Percentiles rank a stretch among this genome's conserved stretches.
phyloP scores from a whole-genome alignment of 2,113 vertebrate genomes.

The Camelus dromedarius region DNA sequence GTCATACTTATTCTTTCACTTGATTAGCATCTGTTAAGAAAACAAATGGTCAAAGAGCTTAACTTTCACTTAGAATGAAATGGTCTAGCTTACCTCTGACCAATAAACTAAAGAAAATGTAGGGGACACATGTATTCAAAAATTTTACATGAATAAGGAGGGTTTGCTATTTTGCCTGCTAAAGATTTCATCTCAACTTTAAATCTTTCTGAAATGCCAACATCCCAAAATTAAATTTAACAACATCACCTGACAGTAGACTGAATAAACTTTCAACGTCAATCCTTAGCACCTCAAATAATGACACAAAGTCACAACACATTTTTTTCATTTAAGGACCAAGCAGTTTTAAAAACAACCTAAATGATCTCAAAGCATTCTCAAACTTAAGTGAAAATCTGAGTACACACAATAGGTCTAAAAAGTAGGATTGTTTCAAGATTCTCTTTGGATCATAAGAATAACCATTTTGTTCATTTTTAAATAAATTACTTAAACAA shows the following conservation, averaged over 20 bases:
- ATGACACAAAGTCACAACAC: neutral
- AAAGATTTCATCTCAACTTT: conserved; percentile 19
- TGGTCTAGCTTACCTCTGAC: conserved; percentile 33
- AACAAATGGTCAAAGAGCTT: conserved; percentile 58
- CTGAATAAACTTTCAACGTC: conserved; percentile 38
- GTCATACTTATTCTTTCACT: conserved; percentile 50
- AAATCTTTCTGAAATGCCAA: conserved; percentile 53
- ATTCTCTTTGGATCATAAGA: conserved; percentile 54
- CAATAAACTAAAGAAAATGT: conserved; percentile 21
- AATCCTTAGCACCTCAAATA: neutral
- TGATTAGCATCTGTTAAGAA: conserved; percentile 48
- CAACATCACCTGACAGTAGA: conserved; percentile 5
- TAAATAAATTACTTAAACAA: neutral
- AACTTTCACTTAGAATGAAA: conserved; percentile 47
- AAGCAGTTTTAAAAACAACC: conserved; percentile 45
- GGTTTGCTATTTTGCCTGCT: conserved; percentile 11
- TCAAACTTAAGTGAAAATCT: neutral
- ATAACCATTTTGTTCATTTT: conserved; percentile 46
- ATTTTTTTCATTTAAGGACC: neutral
- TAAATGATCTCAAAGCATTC: conserved; percentile 5
- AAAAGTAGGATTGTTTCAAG: neutral
- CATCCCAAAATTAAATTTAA: conserved; percentile 52
- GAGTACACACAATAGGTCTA: neutral
- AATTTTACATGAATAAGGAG: neutral
- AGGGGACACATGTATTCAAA: neutral